Percentiles rank a stretch among this genome's conserved stretches.
These are phyloP conservation scores for Agonum fuliginosum DNA, from an alignment of 2,888 invertebrate genomes.

Conservation along the genomic window DNA sequence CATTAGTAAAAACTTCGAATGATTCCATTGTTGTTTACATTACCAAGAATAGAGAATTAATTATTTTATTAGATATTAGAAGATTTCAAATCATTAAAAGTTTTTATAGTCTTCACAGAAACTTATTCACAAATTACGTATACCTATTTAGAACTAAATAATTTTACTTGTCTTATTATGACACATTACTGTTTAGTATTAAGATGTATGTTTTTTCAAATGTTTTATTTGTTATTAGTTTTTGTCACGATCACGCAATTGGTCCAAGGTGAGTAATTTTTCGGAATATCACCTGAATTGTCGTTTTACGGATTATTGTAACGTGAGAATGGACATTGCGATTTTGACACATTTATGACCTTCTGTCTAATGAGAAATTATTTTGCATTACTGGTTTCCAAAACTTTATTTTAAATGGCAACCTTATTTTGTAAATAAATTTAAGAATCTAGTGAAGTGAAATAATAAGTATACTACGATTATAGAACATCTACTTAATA, in stretches of 20 bases:
- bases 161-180: background rate
- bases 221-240: background rate
- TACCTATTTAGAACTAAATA: background rate
- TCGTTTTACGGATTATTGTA: background rate
- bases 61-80: constrained; percentile 10
- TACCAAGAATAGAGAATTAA: background rate
- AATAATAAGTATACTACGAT: too few species aligned
- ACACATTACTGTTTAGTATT: background rate
- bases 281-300: background rate
- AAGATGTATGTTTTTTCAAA: background rate
- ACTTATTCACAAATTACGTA: background rate
- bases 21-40: background rate
- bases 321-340: background rate
- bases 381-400: background rate
- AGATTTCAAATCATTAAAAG: too few species aligned
- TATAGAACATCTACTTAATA: too few species aligned
- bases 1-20: constrained; percentile 14
- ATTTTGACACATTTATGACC: background rate
- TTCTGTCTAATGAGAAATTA: background rate
- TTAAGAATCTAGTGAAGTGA: too few species aligned
- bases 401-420: too few species aligned
- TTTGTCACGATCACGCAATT: constrained; percentile 16
- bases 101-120: background rate
- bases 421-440: too few species aligned
- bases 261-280: constrained; percentile 22